Base-by-base conservation (phyloP, 1,140 invertebrate genomes). In the Acromyrmex echinatior region DNA sequence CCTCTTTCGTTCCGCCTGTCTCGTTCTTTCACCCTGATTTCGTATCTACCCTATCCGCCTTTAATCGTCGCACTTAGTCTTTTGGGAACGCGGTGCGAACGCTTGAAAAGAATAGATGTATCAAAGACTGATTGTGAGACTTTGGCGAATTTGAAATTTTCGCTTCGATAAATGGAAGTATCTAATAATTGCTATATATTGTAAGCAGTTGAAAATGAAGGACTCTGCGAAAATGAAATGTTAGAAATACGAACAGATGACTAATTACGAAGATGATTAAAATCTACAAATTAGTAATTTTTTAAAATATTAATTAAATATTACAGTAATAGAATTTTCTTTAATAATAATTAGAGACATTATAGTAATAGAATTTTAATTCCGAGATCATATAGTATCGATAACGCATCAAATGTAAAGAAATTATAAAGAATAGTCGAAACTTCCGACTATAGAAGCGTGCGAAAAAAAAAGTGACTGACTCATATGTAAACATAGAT, bases 1-100 rank as follows among this genome's bases (percentile, higher is more conserved):
- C 56, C 70, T n/a, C 56, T 84, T 84, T 84, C 80, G 80, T 76
- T 84, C 25, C 80, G 56, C 80, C 31, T 84, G 45, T 80, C 74
- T 45, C 68, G 70, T 39, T 82, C 31, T 58, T 74, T 87, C n/a
- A 66, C 35, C 62, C 76, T 21, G 56, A 3, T 65, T 79, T 71
- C 53, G 49, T 76, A 70, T 21, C 31, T 51, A n/a, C 51, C 49
- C 39, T 49, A 21, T 76, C 58, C 45, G 18, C 39, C 49, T 63
- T 80, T 60, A 53, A 62, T 68, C 63, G 51, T 39, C 39, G 80
- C 56, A 16, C 76, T 84, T 74, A 62, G 56, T 76, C 70, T 63
- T 74, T 84, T 45, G 80, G 53, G 10, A 12, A 58, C 56, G 28
- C 28, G 56, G 0, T 18, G 60, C 39, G 53, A 60, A 49, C 3